Evolutionary conservation across 1,140 invertebrate genomes (phyloP).

Genomic region (Platorchestia sp.): DNA sequence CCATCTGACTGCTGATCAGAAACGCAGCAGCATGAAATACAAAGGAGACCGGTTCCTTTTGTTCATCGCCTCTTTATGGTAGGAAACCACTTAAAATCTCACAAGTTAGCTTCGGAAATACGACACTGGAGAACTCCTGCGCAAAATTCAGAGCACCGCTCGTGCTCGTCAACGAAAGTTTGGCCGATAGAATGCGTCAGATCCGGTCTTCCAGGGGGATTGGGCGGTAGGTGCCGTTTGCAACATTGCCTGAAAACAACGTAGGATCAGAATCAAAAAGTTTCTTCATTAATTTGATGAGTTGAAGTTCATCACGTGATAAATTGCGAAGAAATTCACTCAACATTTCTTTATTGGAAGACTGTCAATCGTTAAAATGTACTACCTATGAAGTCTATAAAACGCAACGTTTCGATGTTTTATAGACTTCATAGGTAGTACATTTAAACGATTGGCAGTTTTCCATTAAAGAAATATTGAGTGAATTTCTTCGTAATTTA

Average conservation of each 20-base stretch:
- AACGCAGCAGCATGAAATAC: background rate
- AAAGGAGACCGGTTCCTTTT: background rate
- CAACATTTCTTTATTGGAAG: too few species aligned
- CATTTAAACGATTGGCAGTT: too few species aligned
- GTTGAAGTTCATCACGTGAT: background rate
- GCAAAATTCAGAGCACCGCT: background rate
- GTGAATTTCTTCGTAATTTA: too few species aligned
- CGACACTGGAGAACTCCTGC: too few species aligned
- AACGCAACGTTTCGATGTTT: too few species aligned
- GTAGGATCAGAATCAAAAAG: background rate
- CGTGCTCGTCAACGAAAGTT: background rate
- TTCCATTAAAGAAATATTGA: too few species aligned
- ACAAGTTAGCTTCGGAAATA: background rate
- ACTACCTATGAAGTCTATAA: background rate
- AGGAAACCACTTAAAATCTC: background rate
- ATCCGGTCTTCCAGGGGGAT: conserved; percentile 22
- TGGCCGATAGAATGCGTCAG: background rate
- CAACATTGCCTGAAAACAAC: conserved; percentile 34
- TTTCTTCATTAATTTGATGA: background rate
- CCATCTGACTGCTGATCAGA: background rate
- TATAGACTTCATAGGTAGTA: too few species aligned
- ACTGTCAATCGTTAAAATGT: background rate
- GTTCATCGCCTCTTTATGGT: background rate
- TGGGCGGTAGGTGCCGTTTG: conserved; percentile 40
- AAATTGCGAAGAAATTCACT: background rate